Conservation (phyloP, 37 sponge, comb jelly and placozoan genomes). For the Mnemiopsis leidyi region DNA sequence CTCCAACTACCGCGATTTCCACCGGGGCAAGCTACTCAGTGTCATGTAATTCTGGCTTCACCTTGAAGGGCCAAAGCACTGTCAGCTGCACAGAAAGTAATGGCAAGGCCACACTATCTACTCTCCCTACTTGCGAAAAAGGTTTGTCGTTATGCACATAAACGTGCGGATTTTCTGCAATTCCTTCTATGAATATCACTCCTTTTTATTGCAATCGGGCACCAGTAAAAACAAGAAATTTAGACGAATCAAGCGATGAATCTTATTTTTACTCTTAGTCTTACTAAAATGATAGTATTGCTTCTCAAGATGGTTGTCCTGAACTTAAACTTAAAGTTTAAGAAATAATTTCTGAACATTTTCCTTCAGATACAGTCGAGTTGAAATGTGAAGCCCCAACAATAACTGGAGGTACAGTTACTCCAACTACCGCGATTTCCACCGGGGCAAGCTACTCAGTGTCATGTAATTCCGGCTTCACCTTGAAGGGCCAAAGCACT, state of each 20-base stretch:
- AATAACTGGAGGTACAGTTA: not conserved
- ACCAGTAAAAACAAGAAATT: too few relatives aligned
- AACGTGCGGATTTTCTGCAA: too few relatives aligned
- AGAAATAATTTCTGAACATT: not conserved
- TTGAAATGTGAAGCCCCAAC: not conserved
- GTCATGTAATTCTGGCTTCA: not conserved
- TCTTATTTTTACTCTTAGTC: too few relatives aligned
- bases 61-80: not conserved
- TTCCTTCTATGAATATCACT: too few relatives aligned
- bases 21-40: not conserved
- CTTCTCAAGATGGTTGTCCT: too few relatives aligned
- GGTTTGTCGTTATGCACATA: not conserved
- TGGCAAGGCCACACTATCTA: not conserved
- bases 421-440: not conserved
- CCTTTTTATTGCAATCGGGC: too few relatives aligned
- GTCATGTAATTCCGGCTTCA: not conserved
- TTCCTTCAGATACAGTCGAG: not conserved
- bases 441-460: not conserved
- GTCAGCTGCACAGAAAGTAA: not conserved
- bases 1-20: not conserved
- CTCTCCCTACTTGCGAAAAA: slow-evolving; percentile 6
- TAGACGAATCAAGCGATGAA: too few relatives aligned
- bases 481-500: not conserved
- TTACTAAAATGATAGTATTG: too few relatives aligned
- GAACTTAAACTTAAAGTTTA: not conserved